Base-by-base conservation (phyloP, 2,797 vertebrate genomes). In the Mus spretus region DNA sequence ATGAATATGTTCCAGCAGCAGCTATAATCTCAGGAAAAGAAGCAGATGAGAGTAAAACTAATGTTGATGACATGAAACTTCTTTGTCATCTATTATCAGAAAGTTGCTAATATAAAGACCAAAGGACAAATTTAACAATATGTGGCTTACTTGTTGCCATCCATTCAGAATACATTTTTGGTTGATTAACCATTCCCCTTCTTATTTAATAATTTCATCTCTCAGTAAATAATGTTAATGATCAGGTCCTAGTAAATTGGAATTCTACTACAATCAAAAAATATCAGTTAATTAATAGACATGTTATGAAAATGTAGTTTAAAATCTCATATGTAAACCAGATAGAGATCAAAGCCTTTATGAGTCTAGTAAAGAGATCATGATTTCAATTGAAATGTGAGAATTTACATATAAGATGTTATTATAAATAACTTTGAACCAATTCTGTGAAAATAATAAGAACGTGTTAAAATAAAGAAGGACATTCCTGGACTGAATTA, bases 151-250 rank as follows among this genome's bases (percentile, higher is more conserved):
- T 87, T 67, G n/a, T 77, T 84, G 17, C 9, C 37, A 72, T 80
- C 93, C 44, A 59, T 90, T 92, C 82, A 40, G 90, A 96, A 92
- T 13, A 80, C 10, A 89, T 63, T 94, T 57, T 92, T 57, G 70
- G 11, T 4, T 89, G 53, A 14, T 93, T 83, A 95, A 7, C 50
- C 1, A n/a, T 93, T 67, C 55, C 37, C 17, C 34, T 74, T 74
- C 17, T 14, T 24, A 95, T 90, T 61, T 40, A 40, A 75, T 12
- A 75, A 75, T 75, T 75, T 44, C 10, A 44, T 44, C 20, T 74
- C 20, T 40, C 31, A 67, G 13, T 34, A 26, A 67, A 34, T 31
- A 34, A 40, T 24, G 20, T 40, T 44, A 40, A 24, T 44, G 37
- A 89, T 22, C 63, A 83, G 47, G 11, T 94, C n/a, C 88, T 78